phyloP scores from a whole-genome alignment of 2,797 vertebrate species.

The Gymnodraco acuticeps region DNA sequence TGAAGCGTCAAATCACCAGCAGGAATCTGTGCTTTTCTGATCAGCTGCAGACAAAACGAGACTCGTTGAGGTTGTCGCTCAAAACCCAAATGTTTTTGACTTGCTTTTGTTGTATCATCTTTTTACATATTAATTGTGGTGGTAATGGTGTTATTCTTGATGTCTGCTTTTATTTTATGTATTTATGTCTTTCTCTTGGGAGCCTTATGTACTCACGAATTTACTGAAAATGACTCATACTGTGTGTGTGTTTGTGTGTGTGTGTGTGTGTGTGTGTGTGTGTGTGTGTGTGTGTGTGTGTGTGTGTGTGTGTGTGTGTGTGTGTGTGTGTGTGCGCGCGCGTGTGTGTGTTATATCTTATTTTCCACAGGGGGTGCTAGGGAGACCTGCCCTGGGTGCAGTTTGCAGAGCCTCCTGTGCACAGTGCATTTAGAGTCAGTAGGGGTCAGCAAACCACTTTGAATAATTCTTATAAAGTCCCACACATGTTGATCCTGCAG shows the following conservation, averaged over 20 bases:
- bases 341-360: background rate
- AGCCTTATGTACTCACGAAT: too few species aligned
- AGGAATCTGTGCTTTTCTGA: too few species aligned
- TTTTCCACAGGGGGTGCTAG: background rate
- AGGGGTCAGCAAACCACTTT: conserved; percentile 72
- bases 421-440: conserved; percentile 47
- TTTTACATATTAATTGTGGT: too few species aligned
- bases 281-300: background rate
- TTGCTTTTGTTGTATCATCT: too few species aligned
- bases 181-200: too few species aligned
- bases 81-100: too few species aligned
- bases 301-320: background rate
- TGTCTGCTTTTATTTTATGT: too few species aligned
- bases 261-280: background rate
- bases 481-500: background rate
- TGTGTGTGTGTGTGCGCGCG: background rate
- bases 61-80: too few species aligned
- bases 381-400: background rate
- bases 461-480: background rate
- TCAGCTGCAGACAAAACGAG: too few species aligned
- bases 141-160: too few species aligned
- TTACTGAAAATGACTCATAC: too few species aligned
- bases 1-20: too few species aligned
- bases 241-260: background rate
- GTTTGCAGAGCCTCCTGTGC: background rate